Conservation (phyloP, 2,113 vertebrate genomes). For the Phylloscopus trochilus region DNA sequence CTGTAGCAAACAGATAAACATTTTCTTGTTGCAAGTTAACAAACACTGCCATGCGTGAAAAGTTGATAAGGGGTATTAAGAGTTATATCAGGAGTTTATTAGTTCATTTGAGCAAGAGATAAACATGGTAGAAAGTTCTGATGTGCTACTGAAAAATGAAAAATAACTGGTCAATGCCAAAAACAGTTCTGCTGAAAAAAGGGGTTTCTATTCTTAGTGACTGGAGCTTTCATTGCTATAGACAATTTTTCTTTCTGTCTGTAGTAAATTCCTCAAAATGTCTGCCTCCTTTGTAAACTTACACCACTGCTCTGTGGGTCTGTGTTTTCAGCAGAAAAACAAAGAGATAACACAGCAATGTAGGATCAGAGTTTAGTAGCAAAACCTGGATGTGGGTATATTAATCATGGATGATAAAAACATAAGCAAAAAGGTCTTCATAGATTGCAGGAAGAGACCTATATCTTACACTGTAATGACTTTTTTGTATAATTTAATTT, state of each 20-base stretch:
- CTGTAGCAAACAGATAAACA: conserved; percentile 50
- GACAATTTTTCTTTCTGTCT: neutral
- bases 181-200: neutral
- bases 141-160: neutral
- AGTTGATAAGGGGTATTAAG: conserved; percentile 29
- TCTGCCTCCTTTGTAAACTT: neutral
- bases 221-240: neutral
- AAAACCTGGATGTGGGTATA: neutral
- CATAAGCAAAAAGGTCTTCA: neutral
- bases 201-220: neutral
- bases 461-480: neutral
- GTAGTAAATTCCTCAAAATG: neutral
- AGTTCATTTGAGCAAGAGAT: neutral
- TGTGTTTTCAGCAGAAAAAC: neutral
- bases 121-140: neutral
- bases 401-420: neutral
- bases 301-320: neutral
- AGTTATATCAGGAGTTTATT: neutral
- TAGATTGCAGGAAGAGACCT: neutral
- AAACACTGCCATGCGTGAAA: neutral
- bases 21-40: conserved; percentile 6
- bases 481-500: neutral
- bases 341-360: neutral
- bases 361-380: neutral
- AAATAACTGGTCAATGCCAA: neutral